phyloP scores from a whole-genome alignment of 1,140 invertebrate genomes.

The Drosophila nigrodunni region DNA sequence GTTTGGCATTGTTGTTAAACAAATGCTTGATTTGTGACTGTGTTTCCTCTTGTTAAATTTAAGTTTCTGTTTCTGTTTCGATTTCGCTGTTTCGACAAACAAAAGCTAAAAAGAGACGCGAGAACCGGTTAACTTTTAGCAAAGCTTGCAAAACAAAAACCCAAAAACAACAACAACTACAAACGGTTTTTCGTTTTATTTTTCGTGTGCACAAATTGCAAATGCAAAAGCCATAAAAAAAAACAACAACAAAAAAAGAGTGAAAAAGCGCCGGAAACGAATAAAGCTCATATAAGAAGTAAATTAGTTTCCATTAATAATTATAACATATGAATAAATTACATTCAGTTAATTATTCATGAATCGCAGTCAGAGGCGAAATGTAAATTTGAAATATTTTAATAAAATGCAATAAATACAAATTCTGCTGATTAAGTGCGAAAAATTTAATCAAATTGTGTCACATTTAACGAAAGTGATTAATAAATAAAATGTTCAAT shows the following conservation, averaged over 20 bases:
- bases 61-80: conserved; percentile 39
- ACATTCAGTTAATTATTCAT: conserved; percentile 29
- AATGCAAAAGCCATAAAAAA: conserved; percentile 31
- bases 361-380: conserved; percentile 1
- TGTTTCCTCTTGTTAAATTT: conserved; percentile 19
- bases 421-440: conserved; percentile 34
- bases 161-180: conserved; percentile 7
- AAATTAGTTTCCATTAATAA: conserved; percentile 47
- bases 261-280: conserved; percentile 44
- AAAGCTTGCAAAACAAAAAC: conserved; percentile 47
- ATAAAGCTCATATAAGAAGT: conserved; percentile 28
- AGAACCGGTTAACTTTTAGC: conserved; percentile 53
- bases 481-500: background rate
- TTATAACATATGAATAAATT: conserved; percentile 24
- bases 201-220: conserved; percentile 41
- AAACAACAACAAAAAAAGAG: conserved; percentile 11
- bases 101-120: conserved; percentile 40
- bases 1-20: conserved; percentile 60
- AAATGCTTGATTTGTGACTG: conserved; percentile 47
- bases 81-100: conserved; percentile 43
- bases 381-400: background rate
- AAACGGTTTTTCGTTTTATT: conserved; percentile 27
- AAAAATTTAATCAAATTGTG: conserved; percentile 21
- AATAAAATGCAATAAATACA: conserved; percentile 11
- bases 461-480: conserved; percentile 24